Evolutionary conservation across 2,888 invertebrate species (phyloP), one percentile per base, ranked within the genome.

Genomic region (Creontiades dilutus): DNA sequence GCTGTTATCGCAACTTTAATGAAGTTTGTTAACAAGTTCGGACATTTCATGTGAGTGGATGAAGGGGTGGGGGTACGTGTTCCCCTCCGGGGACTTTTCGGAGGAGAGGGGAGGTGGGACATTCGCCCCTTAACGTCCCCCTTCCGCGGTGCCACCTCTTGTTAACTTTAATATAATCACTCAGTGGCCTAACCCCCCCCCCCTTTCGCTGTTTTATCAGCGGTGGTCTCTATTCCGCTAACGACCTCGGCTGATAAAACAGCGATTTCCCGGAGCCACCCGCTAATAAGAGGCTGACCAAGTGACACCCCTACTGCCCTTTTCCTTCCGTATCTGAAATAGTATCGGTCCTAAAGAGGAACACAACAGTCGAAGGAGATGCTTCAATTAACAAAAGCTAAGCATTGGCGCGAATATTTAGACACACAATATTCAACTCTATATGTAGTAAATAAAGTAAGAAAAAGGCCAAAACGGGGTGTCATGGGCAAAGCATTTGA

Each of bases 11-110:
- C 89, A 90, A 90, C 91, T 91, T 91, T 91, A 91, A 91, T 91
- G 91, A 91, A 91, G 89, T 91, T 91, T 86, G 91, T 89, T 90
- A 91, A 91, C 91, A 91, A 91, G 90, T 91, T 91, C 68, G 84
- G 90, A 86, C 90, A 87, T 90, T 90, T 90, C 90, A 78, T 90
- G 90, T 90, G 90, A 86, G 89, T 52, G 82, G 27, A 7, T 80
- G 16, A 14, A 2, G 28, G 13, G 23, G 48, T 47, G 37, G 28
- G 28, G 46, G 68, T 14, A 28, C 28, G 46, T 27, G 9, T 48
- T 61, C 19, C 88, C 76, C 89, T 27, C 81, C 5, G 61, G 85
- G 85, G 61, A 81, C 57, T 19, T 76, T 48, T 78, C n/a, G 78
- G 47, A n/a, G 16, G 81, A 52, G 47, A 12, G 19, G 61, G 82